Evolutionary conservation across 2,797 vertebrate species (phyloP).

Genomic region (Cercopithecus mitis): DNA sequence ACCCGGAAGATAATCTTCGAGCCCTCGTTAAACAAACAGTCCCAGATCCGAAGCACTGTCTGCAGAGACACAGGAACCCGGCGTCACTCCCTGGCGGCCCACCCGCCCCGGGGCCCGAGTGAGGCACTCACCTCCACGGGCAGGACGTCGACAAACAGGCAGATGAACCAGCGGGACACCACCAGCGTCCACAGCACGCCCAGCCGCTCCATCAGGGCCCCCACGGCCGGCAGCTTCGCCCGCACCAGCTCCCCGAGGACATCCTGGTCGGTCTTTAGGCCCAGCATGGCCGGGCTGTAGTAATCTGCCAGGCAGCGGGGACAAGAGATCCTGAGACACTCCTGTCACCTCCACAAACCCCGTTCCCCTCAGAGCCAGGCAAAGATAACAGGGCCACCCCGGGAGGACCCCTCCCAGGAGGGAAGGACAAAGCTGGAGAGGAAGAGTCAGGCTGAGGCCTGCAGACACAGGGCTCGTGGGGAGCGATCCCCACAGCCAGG

Average conservation of each 20-base stretch:
- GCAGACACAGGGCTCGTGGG: neutral
- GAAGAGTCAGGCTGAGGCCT: neutral
- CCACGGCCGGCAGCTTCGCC: constrained; percentile 92
- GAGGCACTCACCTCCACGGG: constrained; percentile 90
- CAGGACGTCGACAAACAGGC: constrained; percentile 95
- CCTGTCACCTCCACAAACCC: fast-evolving
- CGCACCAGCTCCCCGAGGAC: constrained; percentile 95
- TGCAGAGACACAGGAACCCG: constrained; percentile 75
- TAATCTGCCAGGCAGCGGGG: constrained; percentile 87
- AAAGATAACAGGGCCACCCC: fast-evolving
- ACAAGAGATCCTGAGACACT: neutral
- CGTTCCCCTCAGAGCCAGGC: fast-evolving
- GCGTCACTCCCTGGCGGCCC: fast-evolving
- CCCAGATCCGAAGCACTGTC: constrained; percentile 97
- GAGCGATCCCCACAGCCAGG: neutral
- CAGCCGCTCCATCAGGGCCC: constrained; percentile 91
- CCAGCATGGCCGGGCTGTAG: constrained; percentile 93
- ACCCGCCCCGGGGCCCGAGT: fast-evolving
- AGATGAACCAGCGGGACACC: constrained; percentile 98
- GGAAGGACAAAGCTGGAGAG: neutral
- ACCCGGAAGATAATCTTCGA: constrained; percentile 97
- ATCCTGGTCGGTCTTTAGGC: constrained; percentile 94
- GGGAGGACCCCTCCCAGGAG: neutral
- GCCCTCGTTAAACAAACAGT: constrained; percentile 96
- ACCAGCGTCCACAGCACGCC: constrained; percentile 94